Evolutionary conservation across 1,140 invertebrate genomes (phyloP).

Genomic region (Rhopalosiphum maidis): DNA sequence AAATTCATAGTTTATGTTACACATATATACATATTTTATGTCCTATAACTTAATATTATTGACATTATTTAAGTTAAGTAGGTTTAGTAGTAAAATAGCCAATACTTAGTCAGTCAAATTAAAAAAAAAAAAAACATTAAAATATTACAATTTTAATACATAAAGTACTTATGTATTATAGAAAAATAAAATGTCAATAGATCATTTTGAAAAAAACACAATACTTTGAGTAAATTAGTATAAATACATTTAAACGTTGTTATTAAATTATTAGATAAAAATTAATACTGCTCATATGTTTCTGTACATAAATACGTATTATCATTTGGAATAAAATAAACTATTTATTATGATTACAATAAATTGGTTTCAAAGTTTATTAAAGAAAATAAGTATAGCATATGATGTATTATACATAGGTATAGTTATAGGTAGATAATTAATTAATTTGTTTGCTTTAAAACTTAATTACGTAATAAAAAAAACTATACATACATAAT

Average conservation of each 20-base stretch:
- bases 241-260: not conserved
- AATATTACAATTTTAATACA: too few species aligned
- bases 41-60: too few species aligned
- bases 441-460: slow-evolving; percentile 49
- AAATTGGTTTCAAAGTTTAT: not conserved
- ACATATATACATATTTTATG: too few species aligned
- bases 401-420: not conserved
- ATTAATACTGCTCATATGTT: not conserved
- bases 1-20: too few species aligned
- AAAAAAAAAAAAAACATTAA: not conserved
- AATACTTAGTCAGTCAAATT: not conserved
- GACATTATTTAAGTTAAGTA: too few species aligned
- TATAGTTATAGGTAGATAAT: not conserved
- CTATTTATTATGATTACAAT: not conserved
- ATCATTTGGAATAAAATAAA: not conserved
- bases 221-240: not conserved
- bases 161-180: not conserved
- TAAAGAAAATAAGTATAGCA: not conserved
- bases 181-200: not conserved
- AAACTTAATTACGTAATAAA: slow-evolving; percentile 3
- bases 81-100: too few species aligned
- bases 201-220: too few species aligned
- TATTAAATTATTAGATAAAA: not conserved
- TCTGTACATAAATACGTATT: not conserved
- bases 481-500: not conserved